phyloP scores from a whole-genome alignment of 2,797 vertebrate species.

The Phoeniculus purpureus region DNA sequence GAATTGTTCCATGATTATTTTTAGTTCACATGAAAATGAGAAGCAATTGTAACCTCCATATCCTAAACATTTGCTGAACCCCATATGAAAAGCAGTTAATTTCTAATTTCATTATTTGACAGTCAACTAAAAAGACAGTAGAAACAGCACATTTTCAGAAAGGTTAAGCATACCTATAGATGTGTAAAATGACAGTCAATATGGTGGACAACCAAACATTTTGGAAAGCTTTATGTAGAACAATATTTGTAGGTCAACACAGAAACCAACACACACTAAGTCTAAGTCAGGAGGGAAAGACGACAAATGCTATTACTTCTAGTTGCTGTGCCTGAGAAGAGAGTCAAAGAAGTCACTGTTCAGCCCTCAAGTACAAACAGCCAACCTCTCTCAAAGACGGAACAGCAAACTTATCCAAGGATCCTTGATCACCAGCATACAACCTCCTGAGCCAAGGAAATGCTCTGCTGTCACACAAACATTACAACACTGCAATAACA shows the following conservation, averaged over 20 bases:
- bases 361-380: background rate
- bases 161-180: background rate
- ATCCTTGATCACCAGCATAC: rapidly evolving
- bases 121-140: background rate
- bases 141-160: background rate
- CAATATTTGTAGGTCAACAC: background rate
- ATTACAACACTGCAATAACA: background rate
- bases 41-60: background rate
- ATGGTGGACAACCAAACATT: background rate
- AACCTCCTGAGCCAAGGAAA: background rate
- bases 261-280: background rate
- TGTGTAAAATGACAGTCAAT: background rate
- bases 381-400: background rate
- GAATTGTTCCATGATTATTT: background rate
- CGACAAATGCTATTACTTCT: background rate
- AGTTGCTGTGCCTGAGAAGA: too few species aligned
- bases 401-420: background rate
- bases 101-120: background rate
- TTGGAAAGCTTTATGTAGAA: background rate
- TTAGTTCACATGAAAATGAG: background rate
- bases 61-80: background rate
- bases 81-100: background rate
- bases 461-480: rapidly evolving
- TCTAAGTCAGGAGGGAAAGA: background rate
- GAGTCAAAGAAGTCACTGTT: background rate